phyloP scores from a whole-genome alignment of 92 coral and sea anemone genomes.

The Metridium senile region DNA sequence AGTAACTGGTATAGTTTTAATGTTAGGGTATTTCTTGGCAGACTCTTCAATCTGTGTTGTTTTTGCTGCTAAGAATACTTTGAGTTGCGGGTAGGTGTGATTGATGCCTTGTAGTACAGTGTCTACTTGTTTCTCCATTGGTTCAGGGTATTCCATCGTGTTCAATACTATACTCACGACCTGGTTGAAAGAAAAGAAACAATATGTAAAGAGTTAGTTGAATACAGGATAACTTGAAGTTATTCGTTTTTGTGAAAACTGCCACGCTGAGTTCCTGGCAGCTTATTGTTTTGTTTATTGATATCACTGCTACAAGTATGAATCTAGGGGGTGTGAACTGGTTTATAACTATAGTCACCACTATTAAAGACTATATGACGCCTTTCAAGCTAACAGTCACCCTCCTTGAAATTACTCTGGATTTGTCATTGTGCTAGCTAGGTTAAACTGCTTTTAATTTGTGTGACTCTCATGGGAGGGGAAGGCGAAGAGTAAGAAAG shows the following conservation, averaged over 20 bases:
- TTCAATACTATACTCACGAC: constrained; percentile 39
- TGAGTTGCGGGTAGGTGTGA: constrained; percentile 25
- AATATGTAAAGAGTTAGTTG: background rate
- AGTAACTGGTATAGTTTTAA: background rate
- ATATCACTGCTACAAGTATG: too few species aligned
- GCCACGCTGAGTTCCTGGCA: too few species aligned
- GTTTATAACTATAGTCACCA: background rate
- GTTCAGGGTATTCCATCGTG: constrained; percentile 28
- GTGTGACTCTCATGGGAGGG: too few species aligned
- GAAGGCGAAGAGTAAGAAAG: background rate
- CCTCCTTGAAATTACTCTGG: too few species aligned
- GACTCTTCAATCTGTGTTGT: constrained; percentile 3
- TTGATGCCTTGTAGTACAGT: constrained; percentile 36
- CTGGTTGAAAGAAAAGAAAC: background rate
- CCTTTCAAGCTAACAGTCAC: too few species aligned
- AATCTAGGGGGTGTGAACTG: too few species aligned
- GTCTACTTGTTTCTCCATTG: constrained; percentile 28
- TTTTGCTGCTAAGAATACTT: constrained; percentile 31
- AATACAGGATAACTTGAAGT: too few species aligned
- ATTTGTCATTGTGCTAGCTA: too few species aligned
- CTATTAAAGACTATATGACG: background rate
- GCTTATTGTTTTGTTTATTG: too few species aligned
- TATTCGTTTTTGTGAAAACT: too few species aligned
- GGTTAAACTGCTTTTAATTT: too few species aligned
- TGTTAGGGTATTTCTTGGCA: constrained; percentile 6